Percentiles rank a stretch among this genome's conserved stretches.
Evolutionary conservation across 1,140 invertebrate genomes (phyloP).

Genomic region (Drosophila ambigua): DNA sequence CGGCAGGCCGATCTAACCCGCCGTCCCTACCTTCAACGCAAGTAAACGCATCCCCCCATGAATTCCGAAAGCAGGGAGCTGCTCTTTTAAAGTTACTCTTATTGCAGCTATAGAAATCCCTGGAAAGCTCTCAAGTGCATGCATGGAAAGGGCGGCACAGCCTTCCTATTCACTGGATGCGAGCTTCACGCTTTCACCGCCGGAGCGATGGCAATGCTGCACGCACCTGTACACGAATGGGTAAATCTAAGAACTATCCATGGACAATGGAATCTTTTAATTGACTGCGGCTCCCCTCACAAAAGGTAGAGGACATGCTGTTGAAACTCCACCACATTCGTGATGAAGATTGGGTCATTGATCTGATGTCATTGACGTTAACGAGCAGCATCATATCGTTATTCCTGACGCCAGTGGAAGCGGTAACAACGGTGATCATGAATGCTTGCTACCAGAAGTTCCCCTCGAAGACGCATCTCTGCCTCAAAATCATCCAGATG

Average conservation of each 20-base stretch:
- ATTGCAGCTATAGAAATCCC: slow-evolving; percentile 20
- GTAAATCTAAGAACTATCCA: background rate
- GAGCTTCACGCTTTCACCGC: slow-evolving; percentile 13
- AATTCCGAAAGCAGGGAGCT: no score
- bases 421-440: slow-evolving; percentile 9
- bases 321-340: background rate
- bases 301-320: background rate
- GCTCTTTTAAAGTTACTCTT: background rate
- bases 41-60: slow-evolving; percentile 14
- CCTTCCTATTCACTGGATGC: slow-evolving; percentile 28
- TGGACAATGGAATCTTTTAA: no score
- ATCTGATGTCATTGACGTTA: background rate
- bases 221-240: slow-evolving; percentile 6
- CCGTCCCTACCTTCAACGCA: slow-evolving; percentile 10
- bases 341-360: background rate
- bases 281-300: background rate
- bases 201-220: slow-evolving; percentile 8
- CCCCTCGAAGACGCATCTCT: background rate
- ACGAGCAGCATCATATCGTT: slow-evolving; percentile 16
- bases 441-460: background rate
- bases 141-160: slow-evolving; percentile 15
- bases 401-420: slow-evolving; percentile 32
- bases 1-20: slow-evolving; percentile 39
- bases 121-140: slow-evolving; percentile 18
- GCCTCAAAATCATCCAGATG: background rate